Evolutionary conservation across 2,797 vertebrate species (phyloP), one percentile per base, ranked within the genome.

Genomic region (Onychomys leucogaster): DNA sequence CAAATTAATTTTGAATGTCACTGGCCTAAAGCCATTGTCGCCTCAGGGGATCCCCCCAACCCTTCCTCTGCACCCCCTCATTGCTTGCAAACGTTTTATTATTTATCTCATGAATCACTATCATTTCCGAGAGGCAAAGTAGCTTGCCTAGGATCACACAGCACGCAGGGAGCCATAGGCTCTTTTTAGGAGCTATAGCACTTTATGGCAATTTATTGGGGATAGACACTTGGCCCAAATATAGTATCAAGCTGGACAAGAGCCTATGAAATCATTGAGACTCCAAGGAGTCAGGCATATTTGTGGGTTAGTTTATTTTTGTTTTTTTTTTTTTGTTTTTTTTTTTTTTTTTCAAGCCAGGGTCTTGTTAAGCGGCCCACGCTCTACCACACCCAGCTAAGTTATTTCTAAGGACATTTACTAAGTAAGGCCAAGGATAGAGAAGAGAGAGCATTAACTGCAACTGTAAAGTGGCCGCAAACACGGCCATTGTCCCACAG

Each of bases 41-140:
- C 10, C 65, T 34, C 27, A 81, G 73, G 37, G 32, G 16, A 1
- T 43, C 57, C 34, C 59, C 43, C 65, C 80, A 9, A 63, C 43
- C 12, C 10, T 17, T 86, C 25, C 19, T 57, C 17, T 27, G 73
- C 80, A 92, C 0, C 0, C 29, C 0, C 5, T 16, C 32, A 83
- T 82, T 63, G 90, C 57, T 46, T 23, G 32, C 82, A 94, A 71
- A 78, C 37, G 5, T 63, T 91, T 78, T 75, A 41, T 69, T 80
- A 67, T 86, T 43, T 55, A 65, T 84, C 63, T 81, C 17, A 6
- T 34, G 49, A 65, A 43, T 21, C 8, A 71, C 16, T 19, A 13
- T n/a, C 0, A 6, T 78, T 46, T 89, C 95, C 91, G 73, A 86
- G 91, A 89, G 34, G 78, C 75, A 63, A 86, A 94, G 78, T 9